These are phyloP conservation scores for Brachylomia viminalis DNA, from an alignment of 2,888 invertebrate species.

Conservation along the genomic window DNA sequence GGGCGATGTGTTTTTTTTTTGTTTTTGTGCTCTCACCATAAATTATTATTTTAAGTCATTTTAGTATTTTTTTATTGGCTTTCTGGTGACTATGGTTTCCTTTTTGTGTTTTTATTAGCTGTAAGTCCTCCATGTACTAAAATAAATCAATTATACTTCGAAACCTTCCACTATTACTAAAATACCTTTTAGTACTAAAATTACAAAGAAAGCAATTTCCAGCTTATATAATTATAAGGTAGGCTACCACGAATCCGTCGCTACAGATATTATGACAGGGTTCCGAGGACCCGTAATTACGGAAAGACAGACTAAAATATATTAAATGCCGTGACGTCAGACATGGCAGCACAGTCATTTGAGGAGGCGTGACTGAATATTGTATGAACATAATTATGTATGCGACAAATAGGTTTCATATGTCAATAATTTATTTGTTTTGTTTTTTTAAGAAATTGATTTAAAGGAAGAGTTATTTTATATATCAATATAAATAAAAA, in stretches of 20 bases:
- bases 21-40: no score
- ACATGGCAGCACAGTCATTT: conserved; percentile 43
- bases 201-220: conserved; percentile 21
- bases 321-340: conserved; percentile 35
- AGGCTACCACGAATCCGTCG: background rate
- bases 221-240: conserved; percentile 18
- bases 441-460: background rate
- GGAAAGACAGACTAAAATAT: conserved; percentile 22
- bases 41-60: no score
- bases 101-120: no score
- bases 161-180: background rate
- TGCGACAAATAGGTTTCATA: conserved; percentile 36
- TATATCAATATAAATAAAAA: background rate
- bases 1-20: no score
- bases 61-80: no score
- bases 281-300: conserved; percentile 38
- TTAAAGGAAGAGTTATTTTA: background rate
- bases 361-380: conserved; percentile 50
- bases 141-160: no score
- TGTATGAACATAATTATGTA: conserved; percentile 44
- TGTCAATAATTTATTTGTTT: conserved; percentile 38
- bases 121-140: no score
- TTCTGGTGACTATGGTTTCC: no score
- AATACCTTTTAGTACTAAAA: conserved; percentile 14
- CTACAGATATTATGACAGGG: conserved; percentile 39